Conservation (phyloP, 2,888 invertebrate species). For the Psococerastis gibbosa region DNA sequence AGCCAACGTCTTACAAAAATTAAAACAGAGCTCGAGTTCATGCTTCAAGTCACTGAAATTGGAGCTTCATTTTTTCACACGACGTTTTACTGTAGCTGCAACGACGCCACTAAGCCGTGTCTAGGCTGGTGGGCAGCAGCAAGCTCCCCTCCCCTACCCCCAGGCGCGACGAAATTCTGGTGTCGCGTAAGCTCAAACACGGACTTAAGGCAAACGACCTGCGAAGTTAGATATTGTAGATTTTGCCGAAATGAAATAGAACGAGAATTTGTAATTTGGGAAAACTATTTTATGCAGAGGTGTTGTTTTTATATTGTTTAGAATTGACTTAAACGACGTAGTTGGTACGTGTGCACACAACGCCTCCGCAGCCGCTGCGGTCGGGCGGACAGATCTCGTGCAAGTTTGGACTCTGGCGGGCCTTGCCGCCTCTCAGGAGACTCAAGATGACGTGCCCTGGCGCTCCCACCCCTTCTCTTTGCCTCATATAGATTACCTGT, state of each 20-base stretch:
- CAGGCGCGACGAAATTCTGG: no score
- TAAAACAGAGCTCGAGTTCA: no score
- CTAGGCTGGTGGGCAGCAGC: no score
- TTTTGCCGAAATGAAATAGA: slow-evolving; percentile 23
- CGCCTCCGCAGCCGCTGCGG: slow-evolving; percentile 49
- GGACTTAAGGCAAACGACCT: no score
- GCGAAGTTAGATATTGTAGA: no score
- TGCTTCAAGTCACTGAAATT: no score
- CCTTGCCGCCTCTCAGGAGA: slow-evolving; percentile 34
- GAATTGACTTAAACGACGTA: slow-evolving; percentile 26
- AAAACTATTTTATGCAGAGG: slow-evolving; percentile 11
- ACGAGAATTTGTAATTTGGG: slow-evolving; percentile 14
- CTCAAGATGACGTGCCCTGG: slow-evolving; percentile 57
- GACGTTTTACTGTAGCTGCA: no score
- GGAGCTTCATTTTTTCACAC: no score
- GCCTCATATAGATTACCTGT: slow-evolving; percentile 69
- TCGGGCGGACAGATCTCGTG: slow-evolving; percentile 59
- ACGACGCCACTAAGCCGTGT: no score
- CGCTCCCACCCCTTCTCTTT: slow-evolving; percentile 72
- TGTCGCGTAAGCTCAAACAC: no score
- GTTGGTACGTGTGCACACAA: slow-evolving; percentile 62
- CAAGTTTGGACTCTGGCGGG: slow-evolving; percentile 78
- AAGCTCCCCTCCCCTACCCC: no score
- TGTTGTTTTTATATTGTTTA: slow-evolving; percentile 18
- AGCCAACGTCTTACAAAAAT: no score